Base-by-base conservation (phyloP, 1,140 invertebrate species). In the Nebria ingens region DNA sequence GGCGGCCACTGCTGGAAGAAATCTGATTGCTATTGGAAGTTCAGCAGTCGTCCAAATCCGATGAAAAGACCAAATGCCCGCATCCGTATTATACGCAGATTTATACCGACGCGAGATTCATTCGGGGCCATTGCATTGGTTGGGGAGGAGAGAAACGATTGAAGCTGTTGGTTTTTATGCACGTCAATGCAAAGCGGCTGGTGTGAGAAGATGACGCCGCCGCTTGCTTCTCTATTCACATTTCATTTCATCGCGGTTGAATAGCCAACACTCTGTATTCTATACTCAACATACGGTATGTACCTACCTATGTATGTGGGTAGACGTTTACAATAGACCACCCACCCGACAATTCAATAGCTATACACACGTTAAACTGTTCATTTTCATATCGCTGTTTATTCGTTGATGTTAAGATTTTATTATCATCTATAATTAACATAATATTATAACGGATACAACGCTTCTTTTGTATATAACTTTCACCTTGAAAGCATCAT, bases 51-150 rank as follows among this genome's bases (percentile, higher is more conserved):
- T 4, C 15, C 40, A 17, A 11, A 11, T 45, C 40, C 40, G 6
- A 45, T 17, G 6, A 6, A 17, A 17, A n/a, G n/a, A n/a, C n/a
- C n/a, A 17, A 17, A 45, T 11, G 17, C 17, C 40, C n/a, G n/a
- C 17, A 45, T 45, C 40, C 40, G 40, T 17, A 45, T 45, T 45
- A 45, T 45, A 45, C 17, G 40, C 15, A 45, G 40, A 45, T 45
- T 45, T 45, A 45, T 17, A 45, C 40, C 9, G 40, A 17, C n/a
- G 17, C 40, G 40, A 6, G 40, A 45, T 45, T 17, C 40, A 17
- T 6, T 4, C 40, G 6, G 3, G n/a, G n/a, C n/a, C n/a, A n/a
- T n/a, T n/a, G 3, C 40, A 17, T 45, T 17, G 40, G 15, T 45
- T 17, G 3, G 40, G 17, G 17, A 45, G 40, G 4, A n/a, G n/a